Evolutionary conservation across 1,140 invertebrate genomes (phyloP), one percentile per base, ranked within the genome.

Genomic region (Homarus americanus): DNA sequence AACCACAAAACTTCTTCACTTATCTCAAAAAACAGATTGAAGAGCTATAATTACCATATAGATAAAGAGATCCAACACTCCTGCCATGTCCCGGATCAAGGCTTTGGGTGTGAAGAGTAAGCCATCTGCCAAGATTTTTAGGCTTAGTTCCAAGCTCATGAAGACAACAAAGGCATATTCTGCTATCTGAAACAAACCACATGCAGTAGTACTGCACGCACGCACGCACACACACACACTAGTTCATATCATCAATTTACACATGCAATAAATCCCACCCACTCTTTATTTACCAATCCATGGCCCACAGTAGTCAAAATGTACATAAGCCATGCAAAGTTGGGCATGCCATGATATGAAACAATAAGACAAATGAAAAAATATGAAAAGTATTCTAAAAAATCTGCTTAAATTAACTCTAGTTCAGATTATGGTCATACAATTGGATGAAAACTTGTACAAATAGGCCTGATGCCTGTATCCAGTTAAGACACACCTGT

Each of bases 61-160:
- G 93, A 99, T 99, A 93, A 99, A 99, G 34, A 99, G 96, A 94
- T 99, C 99, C 83, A 99, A 95, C 36, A 99, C 96, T 0, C 99
- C 98, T 58, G 98, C 98, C 78, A 99, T 98, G 94, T 99, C 99
- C 95, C 98, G 98, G 20, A 99, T 97, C 92, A 99, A 97, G 0
- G 99, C 99, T 94, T 99, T 99, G 0, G 99, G 99, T 15, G 99
- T 99, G 93, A 99, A 99, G 93, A 99, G 98, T 34, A 99, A 95
- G 32, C 99, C 99, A 95, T 99, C 98, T 0, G 99, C 99, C 53
- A 99, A 94, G 41, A 99, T 98, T 95, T 99, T 99, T 17, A 99
- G 94, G 0, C 96, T 96, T 93, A 99, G 95, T 94, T 99, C 99
- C 7, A 99, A 95, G 93, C 98, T 99, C 99, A 99, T 99, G 93